Conservation (phyloP, 2,797 vertebrate genomes). For the Cryptoprocta ferox region DNA sequence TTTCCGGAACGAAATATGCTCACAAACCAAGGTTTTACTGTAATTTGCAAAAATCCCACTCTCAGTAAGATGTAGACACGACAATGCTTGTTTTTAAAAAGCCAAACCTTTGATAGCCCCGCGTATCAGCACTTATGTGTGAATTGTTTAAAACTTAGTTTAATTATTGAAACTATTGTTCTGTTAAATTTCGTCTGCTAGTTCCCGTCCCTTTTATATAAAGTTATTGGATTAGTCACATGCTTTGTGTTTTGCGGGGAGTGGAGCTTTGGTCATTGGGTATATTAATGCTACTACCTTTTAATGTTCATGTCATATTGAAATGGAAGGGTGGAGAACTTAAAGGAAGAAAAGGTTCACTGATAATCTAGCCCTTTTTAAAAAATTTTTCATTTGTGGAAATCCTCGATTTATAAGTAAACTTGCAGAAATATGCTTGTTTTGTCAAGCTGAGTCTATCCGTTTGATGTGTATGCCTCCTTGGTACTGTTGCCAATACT, state of each 20-base stretch:
- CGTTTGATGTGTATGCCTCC: neutral
- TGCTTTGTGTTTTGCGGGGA: neutral
- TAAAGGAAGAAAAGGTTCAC: neutral
- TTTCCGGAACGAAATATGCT: too few relatives aligned
- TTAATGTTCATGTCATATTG: neutral
- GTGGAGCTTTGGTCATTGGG: neutral
- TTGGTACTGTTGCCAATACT: neutral
- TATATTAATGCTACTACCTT: neutral
- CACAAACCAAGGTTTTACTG: too few relatives aligned
- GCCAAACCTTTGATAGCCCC: neutral
- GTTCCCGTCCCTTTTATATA: neutral
- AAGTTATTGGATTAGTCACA: neutral
- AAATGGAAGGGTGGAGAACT: neutral
- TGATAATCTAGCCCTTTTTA: neutral
- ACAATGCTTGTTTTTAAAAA: neutral
- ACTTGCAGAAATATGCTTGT: neutral
- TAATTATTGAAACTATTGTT: neutral
- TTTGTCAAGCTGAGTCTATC: neutral
- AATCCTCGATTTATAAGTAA: neutral
- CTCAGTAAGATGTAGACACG: neutral
- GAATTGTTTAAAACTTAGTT: neutral
- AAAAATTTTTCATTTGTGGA: neutral
- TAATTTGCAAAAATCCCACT: neutral
- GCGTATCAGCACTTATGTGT: neutral
- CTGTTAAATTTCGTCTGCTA: neutral